These are phyloP conservation scores for Neostethus bicornis DNA, from an alignment of 2,797 vertebrate genomes.

Conservation along the genomic window DNA sequence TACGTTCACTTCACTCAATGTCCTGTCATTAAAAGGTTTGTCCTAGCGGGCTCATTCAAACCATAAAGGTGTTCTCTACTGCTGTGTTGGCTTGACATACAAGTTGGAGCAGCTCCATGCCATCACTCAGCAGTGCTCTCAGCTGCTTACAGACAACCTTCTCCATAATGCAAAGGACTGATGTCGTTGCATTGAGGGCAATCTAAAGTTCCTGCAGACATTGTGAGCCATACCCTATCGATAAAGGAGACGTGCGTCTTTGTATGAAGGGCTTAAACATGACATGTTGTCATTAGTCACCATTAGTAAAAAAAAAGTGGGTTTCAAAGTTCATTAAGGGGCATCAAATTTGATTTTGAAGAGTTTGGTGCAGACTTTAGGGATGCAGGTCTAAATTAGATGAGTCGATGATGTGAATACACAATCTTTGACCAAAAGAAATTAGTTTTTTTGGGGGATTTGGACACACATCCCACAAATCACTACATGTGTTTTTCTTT, in stretches of 20 bases:
- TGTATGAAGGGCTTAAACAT: not conserved
- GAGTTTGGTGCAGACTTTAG: conserved; percentile 52
- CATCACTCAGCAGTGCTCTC: conserved; percentile 48
- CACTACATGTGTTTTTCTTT: conserved; percentile 7
- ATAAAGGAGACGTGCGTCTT: not conserved
- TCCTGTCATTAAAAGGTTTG: conserved; percentile 32
- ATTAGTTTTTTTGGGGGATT: not conserved
- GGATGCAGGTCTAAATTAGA: conserved; percentile 30
- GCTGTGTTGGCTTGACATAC: conserved; percentile 25
- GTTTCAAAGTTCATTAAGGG: conserved; percentile 46
- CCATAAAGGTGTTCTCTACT: conserved; percentile 15
- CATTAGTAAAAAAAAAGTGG: not conserved
- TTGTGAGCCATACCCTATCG: not conserved
- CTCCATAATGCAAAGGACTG: conserved; percentile 29
- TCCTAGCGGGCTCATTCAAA: conserved; percentile 15
- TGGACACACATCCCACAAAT: conserved; percentile 10
- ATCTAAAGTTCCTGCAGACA: conserved; percentile 5
- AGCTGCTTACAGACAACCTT: conserved; percentile 53
- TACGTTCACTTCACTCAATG: conserved; percentile 18
- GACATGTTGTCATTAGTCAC: conserved; percentile 12
- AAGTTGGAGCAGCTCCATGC: conserved; percentile 52
- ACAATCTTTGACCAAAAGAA: not conserved
- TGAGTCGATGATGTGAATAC: conserved; percentile 13
- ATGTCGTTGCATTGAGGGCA: conserved; percentile 26
- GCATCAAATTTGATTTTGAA: conserved; percentile 17